These are phyloP conservation scores for Microtus pennsylvanicus DNA, from an alignment of 2,113 vertebrate species.

Conservation along the genomic window DNA sequence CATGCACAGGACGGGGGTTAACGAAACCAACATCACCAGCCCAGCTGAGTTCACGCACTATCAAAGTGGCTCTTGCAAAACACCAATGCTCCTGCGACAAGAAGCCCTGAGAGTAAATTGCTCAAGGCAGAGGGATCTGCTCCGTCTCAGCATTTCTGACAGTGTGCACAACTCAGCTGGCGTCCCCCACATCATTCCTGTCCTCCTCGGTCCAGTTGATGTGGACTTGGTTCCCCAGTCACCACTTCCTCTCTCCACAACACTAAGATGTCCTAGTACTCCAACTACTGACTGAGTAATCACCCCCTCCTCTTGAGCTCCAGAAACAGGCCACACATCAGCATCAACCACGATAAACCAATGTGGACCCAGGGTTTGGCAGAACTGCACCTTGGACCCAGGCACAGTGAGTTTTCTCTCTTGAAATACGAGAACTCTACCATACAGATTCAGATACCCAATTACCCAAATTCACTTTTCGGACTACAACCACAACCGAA, in stretches of 20 bases:
- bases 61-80: neutral
- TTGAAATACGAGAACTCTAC: no score
- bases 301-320: neutral
- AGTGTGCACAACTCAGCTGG: fast-evolving
- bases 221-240: neutral
- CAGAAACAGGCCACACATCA: neutral
- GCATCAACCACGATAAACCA: no score
- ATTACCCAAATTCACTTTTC: no score
- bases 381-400: no score
- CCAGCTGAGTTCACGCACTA: neutral
- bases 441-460: no score
- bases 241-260: neutral
- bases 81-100: neutral
- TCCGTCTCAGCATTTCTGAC: fast-evolving
- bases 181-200: fast-evolving
- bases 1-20: fast-evolving
- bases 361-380: no score
- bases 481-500: no score
- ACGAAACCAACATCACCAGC: no score
- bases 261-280: neutral
- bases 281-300: neutral
- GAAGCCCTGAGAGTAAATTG: no score
- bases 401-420: no score
- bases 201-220: neutral
- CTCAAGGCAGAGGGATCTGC: neutral